Evolutionary conservation across 2,797 vertebrate genomes (phyloP).

Genomic region (Coracias cyanogaster): DNA sequence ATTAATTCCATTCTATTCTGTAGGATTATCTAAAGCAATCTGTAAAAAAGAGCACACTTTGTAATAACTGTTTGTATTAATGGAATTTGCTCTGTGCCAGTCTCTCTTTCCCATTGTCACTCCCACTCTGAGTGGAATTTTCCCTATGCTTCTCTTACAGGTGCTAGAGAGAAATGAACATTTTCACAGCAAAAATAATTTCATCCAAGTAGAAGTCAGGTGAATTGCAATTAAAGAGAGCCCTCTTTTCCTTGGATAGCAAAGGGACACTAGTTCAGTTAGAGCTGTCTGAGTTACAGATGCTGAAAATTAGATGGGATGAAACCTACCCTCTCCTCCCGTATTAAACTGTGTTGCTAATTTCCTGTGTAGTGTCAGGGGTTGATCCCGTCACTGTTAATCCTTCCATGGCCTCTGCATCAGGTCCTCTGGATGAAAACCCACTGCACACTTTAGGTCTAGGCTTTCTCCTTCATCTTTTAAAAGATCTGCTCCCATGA

Average conservation of each 20-base stretch:
- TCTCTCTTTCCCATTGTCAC: neutral
- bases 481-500: neutral
- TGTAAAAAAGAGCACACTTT: neutral
- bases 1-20: neutral
- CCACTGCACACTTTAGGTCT: neutral
- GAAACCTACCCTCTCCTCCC: neutral
- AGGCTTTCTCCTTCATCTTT: neutral
- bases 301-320: neutral
- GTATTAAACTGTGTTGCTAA: neutral
- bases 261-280: neutral
- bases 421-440: neutral
- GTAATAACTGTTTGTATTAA: neutral
- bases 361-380: neutral
- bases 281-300: neutral
- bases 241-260: neutral
- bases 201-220: neutral
- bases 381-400: neutral
- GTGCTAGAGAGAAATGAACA: neutral
- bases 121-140: neutral
- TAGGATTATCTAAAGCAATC: neutral
- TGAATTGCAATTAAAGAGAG: neutral
- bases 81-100: neutral
- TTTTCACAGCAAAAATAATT: slow-evolving; percentile 17
- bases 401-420: neutral
- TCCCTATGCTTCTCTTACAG: neutral